Percentiles rank a stretch among this genome's conserved stretches.
Conservation (phyloP, 2,797 vertebrate genomes). For the Coregonus ussuriensis region DNA sequence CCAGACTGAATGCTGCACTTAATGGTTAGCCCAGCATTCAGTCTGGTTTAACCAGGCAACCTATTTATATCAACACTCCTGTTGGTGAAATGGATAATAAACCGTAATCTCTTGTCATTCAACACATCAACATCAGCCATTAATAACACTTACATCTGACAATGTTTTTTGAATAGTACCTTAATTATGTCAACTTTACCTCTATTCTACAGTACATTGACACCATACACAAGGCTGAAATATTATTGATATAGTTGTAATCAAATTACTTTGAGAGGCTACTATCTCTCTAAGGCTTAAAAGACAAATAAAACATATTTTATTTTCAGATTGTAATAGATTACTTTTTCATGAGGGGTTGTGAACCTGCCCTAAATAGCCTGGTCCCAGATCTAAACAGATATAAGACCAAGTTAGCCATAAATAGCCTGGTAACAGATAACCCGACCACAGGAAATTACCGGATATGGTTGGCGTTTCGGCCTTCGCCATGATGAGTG, state of each 20-base stretch:
- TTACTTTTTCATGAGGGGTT: conserved; percentile 28
- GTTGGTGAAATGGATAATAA: conserved; percentile 31
- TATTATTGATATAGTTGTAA: conserved; percentile 57
- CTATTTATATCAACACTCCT: conserved; percentile 49
- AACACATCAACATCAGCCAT: conserved; percentile 61
- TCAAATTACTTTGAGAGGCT: conserved; percentile 50
- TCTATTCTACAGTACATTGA: conserved; percentile 73
- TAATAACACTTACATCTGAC: conserved; percentile 63
- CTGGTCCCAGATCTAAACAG: background rate
- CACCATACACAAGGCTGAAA: conserved; percentile 66
- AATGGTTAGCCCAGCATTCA: background rate
- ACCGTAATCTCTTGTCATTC: conserved; percentile 51
- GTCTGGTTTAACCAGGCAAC: background rate
- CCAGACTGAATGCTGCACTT: background rate
- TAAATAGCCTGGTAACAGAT: conserved; percentile 14
- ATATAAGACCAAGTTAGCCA: background rate
- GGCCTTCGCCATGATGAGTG: conserved; percentile 24
- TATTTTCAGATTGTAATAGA: conserved; percentile 6
- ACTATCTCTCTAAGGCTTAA: conserved; percentile 59
- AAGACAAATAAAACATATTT: conserved; percentile 6
- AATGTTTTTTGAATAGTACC: conserved; percentile 54
- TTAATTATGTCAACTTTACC: conserved; percentile 64
- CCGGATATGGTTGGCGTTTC: background rate
- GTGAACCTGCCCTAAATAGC: conserved; percentile 24
- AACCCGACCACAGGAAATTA: conserved; percentile 18